A percentile compares a stretch with the other conserved stretches of the same genome.
phyloP scores from a whole-genome alignment of 1,140 invertebrate species.

The Reticulitermes speratus region DNA sequence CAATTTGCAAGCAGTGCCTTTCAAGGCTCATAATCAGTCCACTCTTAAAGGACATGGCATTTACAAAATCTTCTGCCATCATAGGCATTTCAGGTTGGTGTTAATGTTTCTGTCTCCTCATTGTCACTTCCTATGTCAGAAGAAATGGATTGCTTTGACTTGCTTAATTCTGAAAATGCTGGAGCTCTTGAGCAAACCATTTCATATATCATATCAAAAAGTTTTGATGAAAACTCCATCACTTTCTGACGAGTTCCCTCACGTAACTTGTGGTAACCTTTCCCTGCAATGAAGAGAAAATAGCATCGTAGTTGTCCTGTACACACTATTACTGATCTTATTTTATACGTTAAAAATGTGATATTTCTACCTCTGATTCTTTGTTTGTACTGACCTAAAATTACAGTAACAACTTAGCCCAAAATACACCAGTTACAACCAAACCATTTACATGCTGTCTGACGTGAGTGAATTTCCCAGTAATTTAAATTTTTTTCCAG shows the following conservation, averaged over 20 bases:
- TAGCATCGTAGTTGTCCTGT: slow-evolving; percentile 3
- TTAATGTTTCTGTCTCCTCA: not conserved
- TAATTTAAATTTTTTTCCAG: too few species aligned
- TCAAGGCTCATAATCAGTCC: too few species aligned
- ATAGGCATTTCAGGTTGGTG: not conserved
- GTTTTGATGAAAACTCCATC: slow-evolving; percentile 49
- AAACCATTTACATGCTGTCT: too few species aligned
- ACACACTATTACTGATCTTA: too few species aligned
- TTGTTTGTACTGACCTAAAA: too few species aligned
- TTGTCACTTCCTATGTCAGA: not conserved
- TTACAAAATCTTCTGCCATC: not conserved
- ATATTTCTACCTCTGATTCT: too few species aligned
- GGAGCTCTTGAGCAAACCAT: not conserved
- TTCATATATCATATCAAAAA: slow-evolving; percentile 36
- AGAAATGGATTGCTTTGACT: not conserved
- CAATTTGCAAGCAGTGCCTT: too few species aligned
- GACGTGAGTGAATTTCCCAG: too few species aligned
- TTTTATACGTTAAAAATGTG: too few species aligned
- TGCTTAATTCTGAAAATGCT: not conserved
- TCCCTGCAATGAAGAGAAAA: slow-evolving; percentile 42
- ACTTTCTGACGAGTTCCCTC: slow-evolving; percentile 52
- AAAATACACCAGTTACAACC: too few species aligned
- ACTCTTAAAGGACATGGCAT: too few species aligned
- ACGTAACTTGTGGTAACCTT: slow-evolving; percentile 51
- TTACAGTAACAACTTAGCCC: too few species aligned